Percentiles rank a stretch among this genome's conserved stretches.
These are phyloP conservation scores for Eira barbara DNA, from an alignment of 2,113 vertebrate species.

Conservation along the genomic window DNA sequence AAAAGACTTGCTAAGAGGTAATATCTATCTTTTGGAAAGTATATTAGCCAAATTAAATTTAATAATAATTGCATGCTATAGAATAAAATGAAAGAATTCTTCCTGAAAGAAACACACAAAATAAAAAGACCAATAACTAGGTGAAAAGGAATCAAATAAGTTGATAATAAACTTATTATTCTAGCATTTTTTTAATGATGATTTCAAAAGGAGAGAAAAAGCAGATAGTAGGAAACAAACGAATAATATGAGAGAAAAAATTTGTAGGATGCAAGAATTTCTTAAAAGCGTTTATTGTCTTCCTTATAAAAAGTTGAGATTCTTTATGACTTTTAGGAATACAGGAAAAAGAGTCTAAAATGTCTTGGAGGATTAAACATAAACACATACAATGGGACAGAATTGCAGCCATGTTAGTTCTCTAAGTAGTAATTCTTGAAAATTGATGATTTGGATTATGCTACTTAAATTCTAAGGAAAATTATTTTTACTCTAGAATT, in stretches of 20 bases:
- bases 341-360: neutral
- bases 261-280: neutral
- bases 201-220: neutral
- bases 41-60: neutral
- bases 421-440: neutral
- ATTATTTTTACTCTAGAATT: neutral
- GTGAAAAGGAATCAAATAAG: neutral
- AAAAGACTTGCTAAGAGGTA: neutral
- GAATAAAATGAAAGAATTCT: neutral
- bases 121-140: neutral
- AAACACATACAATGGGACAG: neutral
- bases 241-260: neutral
- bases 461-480: neutral
- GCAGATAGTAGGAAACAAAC: neutral
- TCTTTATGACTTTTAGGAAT: neutral
- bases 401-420: neutral
- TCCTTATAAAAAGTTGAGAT: neutral
- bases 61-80: neutral
- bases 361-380: neutral
- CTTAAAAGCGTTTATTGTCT: neutral
- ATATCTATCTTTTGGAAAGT: neutral
- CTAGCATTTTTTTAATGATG: no score
- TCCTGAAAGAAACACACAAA: neutral
- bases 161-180: neutral
- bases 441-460: neutral